Base-by-base conservation (phyloP, 2,113 vertebrate species). In the Tympanuchus pallidicinctus region DNA sequence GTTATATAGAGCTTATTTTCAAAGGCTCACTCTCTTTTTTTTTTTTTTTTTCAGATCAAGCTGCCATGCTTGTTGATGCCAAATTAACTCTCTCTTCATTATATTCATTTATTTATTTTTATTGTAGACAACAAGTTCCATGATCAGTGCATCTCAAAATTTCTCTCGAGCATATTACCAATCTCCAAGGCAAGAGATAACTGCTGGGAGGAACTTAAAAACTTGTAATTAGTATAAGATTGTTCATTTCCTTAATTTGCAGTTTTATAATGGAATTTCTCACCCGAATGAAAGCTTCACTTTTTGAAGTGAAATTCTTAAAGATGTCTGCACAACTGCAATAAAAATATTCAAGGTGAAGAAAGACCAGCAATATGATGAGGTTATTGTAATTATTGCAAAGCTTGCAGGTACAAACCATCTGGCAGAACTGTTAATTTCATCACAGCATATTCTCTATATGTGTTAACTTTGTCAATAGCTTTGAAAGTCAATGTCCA, bases 351-450 rank as follows among this genome's bases (percentile, higher is more conserved):
- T 94, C 61, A 95, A 96, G 90, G 83, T 95, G 80, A 96, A 91
- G 65, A 94, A 97, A 97, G 95, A 95, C 78, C 40, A 95, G 32
- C 24, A 83, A 94, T 85, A 90, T 92, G 77, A 96, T 94, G 78
- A 96, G 77, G 64, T 91, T 93, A 95, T 48, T 92, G 47, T 81
- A 97, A 96, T 97, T 97, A 96, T 93, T 96, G 88, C 78, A 93
- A 93, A 89, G 80, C 81, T 96, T 92, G 92, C 82, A 95, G 92
- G 73, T 93, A 97, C 80, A 97, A 97, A 97, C 94, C 92, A 95
- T 93, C 96, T 97, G 95, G 93, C 82, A 96, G 92, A 95, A 80
- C 84, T 91, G 86, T 89, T 97, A 79, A 96, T 96, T 96, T 92
- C 77, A 77, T 60, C 93, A 80, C 73, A 95, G 12, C 72, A 74